These are phyloP conservation scores for Chromis chromis DNA, from an alignment of 2,797 vertebrate genomes.

Conservation along the genomic window DNA sequence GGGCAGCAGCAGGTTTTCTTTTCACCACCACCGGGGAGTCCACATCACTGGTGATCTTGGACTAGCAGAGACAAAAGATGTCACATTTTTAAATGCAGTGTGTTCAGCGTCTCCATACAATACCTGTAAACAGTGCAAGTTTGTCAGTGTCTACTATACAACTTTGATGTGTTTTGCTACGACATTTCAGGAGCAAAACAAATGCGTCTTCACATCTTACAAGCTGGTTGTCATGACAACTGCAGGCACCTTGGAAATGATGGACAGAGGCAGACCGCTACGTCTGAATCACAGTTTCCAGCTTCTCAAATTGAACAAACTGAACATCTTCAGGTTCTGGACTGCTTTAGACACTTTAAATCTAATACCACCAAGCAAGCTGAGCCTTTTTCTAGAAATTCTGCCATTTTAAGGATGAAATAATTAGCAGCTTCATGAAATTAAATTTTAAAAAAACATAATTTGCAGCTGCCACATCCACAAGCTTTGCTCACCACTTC, in stretches of 20 bases:
- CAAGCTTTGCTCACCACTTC: constrained; percentile 61
- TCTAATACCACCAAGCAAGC: too few relatives aligned
- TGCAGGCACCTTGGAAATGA: constrained; percentile 25
- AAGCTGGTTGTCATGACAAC: constrained; percentile 64
- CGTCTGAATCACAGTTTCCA: constrained; percentile 12
- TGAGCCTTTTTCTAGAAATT: not conserved
- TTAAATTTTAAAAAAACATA: not conserved
- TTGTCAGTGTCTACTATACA: not conserved
- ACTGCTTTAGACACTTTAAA: too few relatives aligned
- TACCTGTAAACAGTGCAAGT: not conserved
- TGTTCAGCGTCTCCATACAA: not conserved
- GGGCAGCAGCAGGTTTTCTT: constrained; percentile 62
- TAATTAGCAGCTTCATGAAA: too few relatives aligned
- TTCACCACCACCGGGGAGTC: constrained; percentile 76
- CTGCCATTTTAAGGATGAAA: constrained; percentile 8
- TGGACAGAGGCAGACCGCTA: constrained; percentile 5
- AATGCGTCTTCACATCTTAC: not conserved
- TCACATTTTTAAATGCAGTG: not conserved
- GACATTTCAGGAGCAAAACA: constrained; percentile 5
- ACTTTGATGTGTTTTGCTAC: not conserved
- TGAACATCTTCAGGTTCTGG: too few relatives aligned
- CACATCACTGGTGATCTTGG: constrained; percentile 67
- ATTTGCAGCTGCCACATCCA: not conserved
- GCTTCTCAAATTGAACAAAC: too few relatives aligned
- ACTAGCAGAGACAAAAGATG: constrained; percentile 45